Percentiles rank a stretch among this genome's conserved stretches.
Evolutionary conservation across 2,888 invertebrate genomes (phyloP).

Genomic region (Pherbina coryleti): DNA sequence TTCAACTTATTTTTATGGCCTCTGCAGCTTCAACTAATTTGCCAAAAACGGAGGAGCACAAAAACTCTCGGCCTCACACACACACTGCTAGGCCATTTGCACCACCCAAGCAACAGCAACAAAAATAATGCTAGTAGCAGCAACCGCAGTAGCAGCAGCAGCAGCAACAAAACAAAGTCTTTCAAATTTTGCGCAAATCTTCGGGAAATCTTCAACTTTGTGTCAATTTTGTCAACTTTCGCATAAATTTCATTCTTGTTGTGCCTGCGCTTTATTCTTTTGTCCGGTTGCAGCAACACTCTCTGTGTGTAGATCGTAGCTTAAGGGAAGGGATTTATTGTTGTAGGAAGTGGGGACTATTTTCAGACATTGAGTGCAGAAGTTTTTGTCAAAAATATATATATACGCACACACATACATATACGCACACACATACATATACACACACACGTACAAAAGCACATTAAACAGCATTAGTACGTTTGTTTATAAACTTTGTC

Average conservation of each 20-base stretch:
- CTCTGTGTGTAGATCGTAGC: background rate
- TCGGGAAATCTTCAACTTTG: conserved; percentile 36
- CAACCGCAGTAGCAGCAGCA: background rate
- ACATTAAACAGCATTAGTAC: background rate
- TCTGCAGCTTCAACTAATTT: conserved; percentile 28
- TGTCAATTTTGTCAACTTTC: conserved; percentile 39
- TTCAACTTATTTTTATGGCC: conserved; percentile 29
- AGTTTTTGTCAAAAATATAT: background rate
- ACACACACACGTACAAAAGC: background rate
- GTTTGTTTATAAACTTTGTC: too few relatives aligned
- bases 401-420: too few relatives aligned
- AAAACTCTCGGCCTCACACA: background rate
- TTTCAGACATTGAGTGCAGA: conserved; percentile 10
- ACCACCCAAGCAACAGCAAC: background rate
- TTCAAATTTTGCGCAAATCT: conserved; percentile 34
- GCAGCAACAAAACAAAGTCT: conserved; percentile 17
- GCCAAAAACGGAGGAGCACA: background rate
- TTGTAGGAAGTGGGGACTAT: background rate
- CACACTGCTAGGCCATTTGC: background rate
- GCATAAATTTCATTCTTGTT: conserved; percentile 34
- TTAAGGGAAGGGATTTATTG: background rate
- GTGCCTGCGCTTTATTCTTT: conserved; percentile 25
- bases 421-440: too few relatives aligned
- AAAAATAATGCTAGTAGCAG: background rate
- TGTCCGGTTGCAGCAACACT: conserved; percentile 9